Evolutionary conservation across 2,113 vertebrate genomes (phyloP), one percentile per base, ranked within the genome.

Genomic region (Corythornis madagascariensis): DNA sequence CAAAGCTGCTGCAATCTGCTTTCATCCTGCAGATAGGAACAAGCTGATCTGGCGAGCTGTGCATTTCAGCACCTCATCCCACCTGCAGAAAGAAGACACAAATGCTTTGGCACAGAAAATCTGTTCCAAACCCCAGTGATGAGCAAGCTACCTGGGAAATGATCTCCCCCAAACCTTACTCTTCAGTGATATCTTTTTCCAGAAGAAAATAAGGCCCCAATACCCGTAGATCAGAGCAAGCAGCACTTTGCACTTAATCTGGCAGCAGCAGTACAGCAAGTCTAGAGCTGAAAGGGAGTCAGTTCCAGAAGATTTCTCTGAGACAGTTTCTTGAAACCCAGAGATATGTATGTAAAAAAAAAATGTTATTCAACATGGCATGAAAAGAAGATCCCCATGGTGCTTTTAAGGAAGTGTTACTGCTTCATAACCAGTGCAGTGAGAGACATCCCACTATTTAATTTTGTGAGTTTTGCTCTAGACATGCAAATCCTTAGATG

Each of bases 221-320:
- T 47, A 84, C 7, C 7, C 13, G 5, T 12, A 82, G 22, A n/a
- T 40, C 14, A 45, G 63, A 64, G n/a, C 4, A 56, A 78, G 65
- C 6, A 60, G 18, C 56, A 57, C 31, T 48, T 59, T 48, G 9
- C 18, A 45, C 13, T 76, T 45, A 22, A 55, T 40, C 33, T 69
- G 60, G n/a, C 50, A 64, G 59, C 1, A 2, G 4, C 6, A 63
- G 17, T 22, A n/a, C 1, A 38, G 28, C 12, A 45, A 59, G 31
- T 25, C 42, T 57, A 65, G 50, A 84, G 7, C 15, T 63, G 11
- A 91, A 61, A 43, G 12, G 17, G 60, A 76, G 14, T 31, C 3
- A 67, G 28, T 70, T 94, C n/a, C 50, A 57, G 64, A 83, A 63
- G 59, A 53, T 70, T 91, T 74, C 3, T 52, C 40, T 76, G n/a